phyloP scores from a whole-genome alignment of 2,888 invertebrate species.

The Spisula subtruncata region DNA sequence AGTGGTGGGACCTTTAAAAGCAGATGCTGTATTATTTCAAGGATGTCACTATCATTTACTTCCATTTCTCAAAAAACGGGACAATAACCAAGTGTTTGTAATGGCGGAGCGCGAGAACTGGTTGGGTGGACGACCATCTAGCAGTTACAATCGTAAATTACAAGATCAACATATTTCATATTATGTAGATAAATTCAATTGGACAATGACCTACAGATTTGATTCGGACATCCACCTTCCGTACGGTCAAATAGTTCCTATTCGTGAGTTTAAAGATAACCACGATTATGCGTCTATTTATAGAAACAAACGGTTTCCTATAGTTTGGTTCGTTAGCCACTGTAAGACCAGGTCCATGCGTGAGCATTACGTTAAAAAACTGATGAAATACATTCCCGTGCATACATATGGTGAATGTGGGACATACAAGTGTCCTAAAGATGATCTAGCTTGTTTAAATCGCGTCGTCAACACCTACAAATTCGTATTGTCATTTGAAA shows the following conservation, averaged over 20 bases:
- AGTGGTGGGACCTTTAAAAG: not conserved
- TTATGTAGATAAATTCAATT: conserved; percentile 41
- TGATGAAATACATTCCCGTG: conserved; percentile 50
- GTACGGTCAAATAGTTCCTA: conserved; percentile 40
- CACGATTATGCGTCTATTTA: not conserved
- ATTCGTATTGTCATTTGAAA: conserved; percentile 65
- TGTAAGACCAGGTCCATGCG: conserved; percentile 55
- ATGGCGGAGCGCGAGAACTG: conserved; percentile 45
- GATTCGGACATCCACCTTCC: conserved; percentile 59
- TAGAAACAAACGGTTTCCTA: not conserved
- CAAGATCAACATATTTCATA: not conserved
- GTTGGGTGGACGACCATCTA: not conserved
- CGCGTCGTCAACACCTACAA: conserved; percentile 29
- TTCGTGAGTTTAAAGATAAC: not conserved
- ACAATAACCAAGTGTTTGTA: conserved; percentile 42
- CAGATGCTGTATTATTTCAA: conserved; percentile 42
- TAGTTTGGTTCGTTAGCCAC: conserved; percentile 64
- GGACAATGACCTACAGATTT: conserved; percentile 56
- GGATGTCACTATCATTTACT: not conserved
- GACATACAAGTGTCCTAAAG: not conserved
- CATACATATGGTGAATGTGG: conserved; percentile 55
- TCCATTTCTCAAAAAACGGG: not conserved
- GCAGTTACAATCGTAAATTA: not conserved
- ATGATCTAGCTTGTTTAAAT: not conserved
- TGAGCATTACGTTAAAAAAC: conserved; percentile 54